Base-by-base conservation (phyloP, 2,888 invertebrate species). In the Drosophila engyochracea region DNA sequence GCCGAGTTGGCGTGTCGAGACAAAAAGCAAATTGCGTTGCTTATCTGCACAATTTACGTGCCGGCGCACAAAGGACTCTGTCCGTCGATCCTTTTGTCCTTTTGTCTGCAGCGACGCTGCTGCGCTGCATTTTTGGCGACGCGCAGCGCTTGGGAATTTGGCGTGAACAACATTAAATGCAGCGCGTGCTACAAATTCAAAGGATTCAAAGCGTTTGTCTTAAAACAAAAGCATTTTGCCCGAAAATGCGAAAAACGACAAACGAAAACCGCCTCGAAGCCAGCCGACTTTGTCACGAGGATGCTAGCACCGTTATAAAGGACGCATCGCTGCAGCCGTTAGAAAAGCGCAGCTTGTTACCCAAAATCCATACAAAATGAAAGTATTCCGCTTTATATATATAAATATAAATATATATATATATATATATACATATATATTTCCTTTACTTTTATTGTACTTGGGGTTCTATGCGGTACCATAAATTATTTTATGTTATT, bases 401-500 rank as follows among this genome's bases (percentile, higher is more conserved):
- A 28, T 57, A 55, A 33, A 33, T n/a, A 16, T 44, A 12, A n/a
- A 30, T 2, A 9, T 16, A 41, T 19, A 19, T 0, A 39, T 9
- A 44, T 22, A 10, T 25, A 47, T 25, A 10, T 68, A 41, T 47
- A 25, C 9, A 12, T 60, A 4, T 33, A 30, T 10, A 22, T 37
- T 14, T 30, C 37, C 14, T 19, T n/a, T 41, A 22, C 19, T 57
- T 30, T 33, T 19, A 33, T 41, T 60, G 62, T 52, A 39, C 39
- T 28, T 41, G 33, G 35, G 35, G 25, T 41, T 22, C 41, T 12
- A 30, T 22, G 58, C 44, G 37, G 57, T 79, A 88, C 90, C 90
- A 88, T 88, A 88, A 88, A 89, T 88, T 91, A 88, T 85, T 88
- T 88, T 70, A 89, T 91, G 85, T 89, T 87, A 89, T 90, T 90